Percentiles rank a stretch among this genome's conserved stretches.
phyloP scores from a whole-genome alignment of 2,888 invertebrate genomes.

The Rhaphigaster nebulosa region DNA sequence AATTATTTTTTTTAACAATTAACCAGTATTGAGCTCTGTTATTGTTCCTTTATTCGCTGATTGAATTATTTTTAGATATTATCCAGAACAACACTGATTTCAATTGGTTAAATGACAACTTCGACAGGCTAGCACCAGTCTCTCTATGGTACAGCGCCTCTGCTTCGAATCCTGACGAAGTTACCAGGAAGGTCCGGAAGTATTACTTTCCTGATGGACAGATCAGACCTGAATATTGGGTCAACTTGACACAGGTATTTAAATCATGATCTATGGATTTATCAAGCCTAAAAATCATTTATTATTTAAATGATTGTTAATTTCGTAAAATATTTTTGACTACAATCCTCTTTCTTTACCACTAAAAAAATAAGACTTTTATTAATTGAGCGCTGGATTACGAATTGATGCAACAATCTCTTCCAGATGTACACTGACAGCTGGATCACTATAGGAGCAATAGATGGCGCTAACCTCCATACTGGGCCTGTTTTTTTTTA shows the following conservation, averaged over 20 bases:
- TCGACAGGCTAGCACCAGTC: constrained; percentile 29
- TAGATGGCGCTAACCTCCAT: constrained; percentile 28
- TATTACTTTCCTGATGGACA: constrained; percentile 30
- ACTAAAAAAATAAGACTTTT: no score
- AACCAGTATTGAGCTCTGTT: neutral
- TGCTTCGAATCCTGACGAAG: constrained; percentile 19
- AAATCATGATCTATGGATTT: neutral
- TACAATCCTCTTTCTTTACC: no score
- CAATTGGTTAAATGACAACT: constrained; percentile 35
- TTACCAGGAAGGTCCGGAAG: constrained; percentile 1
- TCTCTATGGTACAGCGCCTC: neutral
- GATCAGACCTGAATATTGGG: constrained; percentile 8
- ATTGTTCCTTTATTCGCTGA: no score
- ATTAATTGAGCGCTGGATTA: neutral
- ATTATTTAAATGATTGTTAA: no score
- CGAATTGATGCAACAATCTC: neutral
- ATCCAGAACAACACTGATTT: neutral
- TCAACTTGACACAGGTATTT: constrained; percentile 41
- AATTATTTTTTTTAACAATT: neutral
- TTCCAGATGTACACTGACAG: constrained; percentile 48
- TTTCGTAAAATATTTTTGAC: no score
- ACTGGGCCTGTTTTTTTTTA: constrained; percentile 46
- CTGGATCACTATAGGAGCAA: constrained; percentile 1
- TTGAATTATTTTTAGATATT: neutral
- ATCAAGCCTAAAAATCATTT: no score